Base-by-base conservation (phyloP, 2,797 vertebrate genomes). In the Emydoidea blandingii region DNA sequence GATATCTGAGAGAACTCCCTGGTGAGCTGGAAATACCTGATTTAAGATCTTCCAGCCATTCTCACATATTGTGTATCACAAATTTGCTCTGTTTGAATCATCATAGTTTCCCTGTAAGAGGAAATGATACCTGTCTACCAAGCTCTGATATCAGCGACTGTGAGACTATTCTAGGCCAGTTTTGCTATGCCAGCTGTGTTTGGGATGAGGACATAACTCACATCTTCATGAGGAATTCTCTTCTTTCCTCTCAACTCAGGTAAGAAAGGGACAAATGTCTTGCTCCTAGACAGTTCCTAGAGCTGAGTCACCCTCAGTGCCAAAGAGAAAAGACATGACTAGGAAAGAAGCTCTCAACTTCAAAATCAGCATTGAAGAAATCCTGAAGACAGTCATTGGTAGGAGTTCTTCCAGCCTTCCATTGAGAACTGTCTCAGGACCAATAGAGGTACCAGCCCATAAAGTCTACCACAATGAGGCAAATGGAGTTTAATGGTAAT, bases 81-180 rank as follows among this genome's bases (percentile, higher is more conserved):
- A 84, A 44, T 95, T 89, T 81, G 74, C 6, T 95, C 50, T 86
- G 83, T 78, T 86, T 87, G 84, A 87, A 57, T 88, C 83, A 80
- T 37, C 72, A 25, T 7, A 91, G 57, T 92, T 95, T 96, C 96
- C 94, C 84, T 95, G 54, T 65, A 90, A 90, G 94, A 91, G 86
- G 92, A 95, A 93, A 92, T 87, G 72, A 83, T 94, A 87, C 47
- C 94, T 94, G 76, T 95, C 54, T 56, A 87, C 79, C 80, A 90
- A 93, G 83, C 84, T 86, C 65, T 2, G 86, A 72, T 41, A 49
- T 76, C 85, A 93, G 74, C 87, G 91, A 90, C 29, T 52, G 92
- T 79, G 86, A 79, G 49, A 94, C 14, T 78, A 47, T 47, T 78
- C 27, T 27, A 78, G 27, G 47, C 3, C 41, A 49, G 47, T 8